A percentile compares a stretch with the other conserved stretches of the same genome.
Evolutionary conservation across 2,797 vertebrate genomes (phyloP).

Genomic region (Acomys russatus): DNA sequence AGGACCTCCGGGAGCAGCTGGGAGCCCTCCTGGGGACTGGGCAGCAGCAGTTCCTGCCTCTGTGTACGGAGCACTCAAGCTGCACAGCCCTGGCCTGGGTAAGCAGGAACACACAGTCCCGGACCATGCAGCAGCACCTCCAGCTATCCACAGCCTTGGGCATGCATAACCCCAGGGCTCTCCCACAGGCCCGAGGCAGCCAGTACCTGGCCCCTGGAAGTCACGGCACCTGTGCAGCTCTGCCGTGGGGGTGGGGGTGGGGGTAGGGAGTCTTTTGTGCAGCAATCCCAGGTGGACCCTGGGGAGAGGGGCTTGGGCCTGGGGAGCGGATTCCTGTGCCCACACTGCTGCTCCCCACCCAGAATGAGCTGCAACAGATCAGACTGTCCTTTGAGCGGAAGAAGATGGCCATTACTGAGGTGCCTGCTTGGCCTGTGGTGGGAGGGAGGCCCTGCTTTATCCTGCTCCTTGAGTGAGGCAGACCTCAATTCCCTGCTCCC

Average conservation of each 20-base stretch:
- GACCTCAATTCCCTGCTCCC: neutral
- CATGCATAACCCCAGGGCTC: slow-evolving; percentile 9
- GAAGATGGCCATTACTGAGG: slow-evolving; percentile 83
- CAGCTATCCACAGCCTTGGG: neutral
- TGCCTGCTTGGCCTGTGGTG: neutral
- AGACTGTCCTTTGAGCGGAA: slow-evolving; percentile 82
- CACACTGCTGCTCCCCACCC: neutral
- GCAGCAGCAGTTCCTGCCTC: slow-evolving; percentile 70
- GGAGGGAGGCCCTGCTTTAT: neutral
- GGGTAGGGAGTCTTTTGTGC: slow-evolving; percentile 67
- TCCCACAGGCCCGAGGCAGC: slow-evolving; percentile 16
- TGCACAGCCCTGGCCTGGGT: slow-evolving; percentile 74
- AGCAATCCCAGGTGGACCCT: slow-evolving; percentile 74
- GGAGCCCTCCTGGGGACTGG: slow-evolving; percentile 71
- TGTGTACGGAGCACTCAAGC: slow-evolving; percentile 64
- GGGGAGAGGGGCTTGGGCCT: neutral
- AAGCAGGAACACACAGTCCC: neutral
- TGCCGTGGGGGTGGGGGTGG: neutral
- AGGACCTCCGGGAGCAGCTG: slow-evolving; percentile 78
- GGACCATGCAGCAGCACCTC: neutral
- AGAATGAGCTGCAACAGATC: slow-evolving; percentile 82
- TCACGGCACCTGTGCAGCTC: slow-evolving; percentile 55
- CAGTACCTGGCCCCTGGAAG: slow-evolving; percentile 15
- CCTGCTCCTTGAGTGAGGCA: neutral
- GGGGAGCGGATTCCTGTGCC: neutral